Evolutionary conservation across 1,140 invertebrate species (phyloP), one percentile per base, ranked within the genome.

Genomic region (Sitobion miscanthi): DNA sequence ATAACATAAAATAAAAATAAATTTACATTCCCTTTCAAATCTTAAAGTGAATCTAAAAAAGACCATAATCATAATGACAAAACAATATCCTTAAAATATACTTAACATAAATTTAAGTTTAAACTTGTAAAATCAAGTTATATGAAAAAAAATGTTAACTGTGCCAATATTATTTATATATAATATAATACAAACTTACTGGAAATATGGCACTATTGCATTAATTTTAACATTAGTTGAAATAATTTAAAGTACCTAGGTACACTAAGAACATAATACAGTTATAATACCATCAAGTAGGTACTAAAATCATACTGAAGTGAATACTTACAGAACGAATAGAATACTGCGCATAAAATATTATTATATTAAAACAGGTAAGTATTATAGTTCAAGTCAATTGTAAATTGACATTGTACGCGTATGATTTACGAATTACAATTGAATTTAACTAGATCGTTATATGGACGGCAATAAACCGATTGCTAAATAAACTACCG

Each of bases 291-390:
- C 30, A n/a, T 69, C 62, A 30, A 69, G 30, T n/a, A 69, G 30
- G 30, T 69, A 69, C 62, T 69, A 17, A 69, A 69, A 69, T n/a
- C 62, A 69, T n/a, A 69, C 30, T 17, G 14, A 30, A 69, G 14
- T 14, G 6, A 38, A 88, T 88, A 88, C 87, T 88, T 88, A 88
- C 87, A 35, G 30, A 35, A 88, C 14, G 9, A 88, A 88, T 54
- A 35, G 7, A 88, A 88, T 88, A 88, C 49, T 52, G 87, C n/a
- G 30, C 87, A 52, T 21, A 49, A 88, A 88, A 88, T 49, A 54
- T 21, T 86, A 17, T n/a, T 9, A 69, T 69, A 69, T 69, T n/a
- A n/a, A n/a, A n/a, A 69, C n/a, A 69, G 35, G 20, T 82, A 47
- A 42, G 42, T 47, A 47, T 9, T 47, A 86, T 52, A 17, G 6